Percentiles rank a stretch among this genome's conserved stretches.
Conservation (phyloP, 2,113 vertebrate genomes). For the Hassar affinis region DNA sequence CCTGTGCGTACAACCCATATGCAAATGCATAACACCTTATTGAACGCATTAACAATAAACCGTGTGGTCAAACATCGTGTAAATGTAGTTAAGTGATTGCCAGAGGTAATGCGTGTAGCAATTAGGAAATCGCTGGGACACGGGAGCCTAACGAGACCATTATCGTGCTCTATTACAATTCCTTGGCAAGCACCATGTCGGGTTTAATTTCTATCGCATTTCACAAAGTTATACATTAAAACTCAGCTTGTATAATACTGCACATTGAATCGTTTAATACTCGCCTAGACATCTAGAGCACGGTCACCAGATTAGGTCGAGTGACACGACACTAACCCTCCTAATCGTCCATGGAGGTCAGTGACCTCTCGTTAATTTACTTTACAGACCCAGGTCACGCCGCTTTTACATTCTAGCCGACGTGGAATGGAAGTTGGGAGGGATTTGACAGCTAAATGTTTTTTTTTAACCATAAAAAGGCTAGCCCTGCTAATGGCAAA, state of each 20-base stretch:
- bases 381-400: constrained; percentile 39
- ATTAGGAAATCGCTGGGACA: neutral
- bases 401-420: constrained; percentile 38
- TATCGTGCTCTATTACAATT: neutral
- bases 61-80: neutral
- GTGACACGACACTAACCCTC: constrained; percentile 9
- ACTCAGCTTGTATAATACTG: neutral
- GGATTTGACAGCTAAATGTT: neutral
- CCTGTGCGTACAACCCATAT: neutral
- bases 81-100: neutral
- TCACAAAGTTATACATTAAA: neutral
- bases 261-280: neutral
- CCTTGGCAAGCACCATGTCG: too few relatives aligned
- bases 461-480: neutral
- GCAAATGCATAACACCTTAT: neutral
- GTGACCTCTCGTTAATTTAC: constrained; percentile 27
- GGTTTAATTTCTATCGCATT: neutral
- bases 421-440: neutral
- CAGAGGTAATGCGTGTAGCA: neutral
- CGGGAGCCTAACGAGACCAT: neutral
- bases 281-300: neutral
- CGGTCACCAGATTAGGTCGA: neutral
- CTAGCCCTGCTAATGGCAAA: neutral
- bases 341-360: constrained; percentile 9
- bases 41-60: neutral